Base-by-base conservation (phyloP, 1,140 invertebrate genomes). In the Leptinotarsa defecta region DNA sequence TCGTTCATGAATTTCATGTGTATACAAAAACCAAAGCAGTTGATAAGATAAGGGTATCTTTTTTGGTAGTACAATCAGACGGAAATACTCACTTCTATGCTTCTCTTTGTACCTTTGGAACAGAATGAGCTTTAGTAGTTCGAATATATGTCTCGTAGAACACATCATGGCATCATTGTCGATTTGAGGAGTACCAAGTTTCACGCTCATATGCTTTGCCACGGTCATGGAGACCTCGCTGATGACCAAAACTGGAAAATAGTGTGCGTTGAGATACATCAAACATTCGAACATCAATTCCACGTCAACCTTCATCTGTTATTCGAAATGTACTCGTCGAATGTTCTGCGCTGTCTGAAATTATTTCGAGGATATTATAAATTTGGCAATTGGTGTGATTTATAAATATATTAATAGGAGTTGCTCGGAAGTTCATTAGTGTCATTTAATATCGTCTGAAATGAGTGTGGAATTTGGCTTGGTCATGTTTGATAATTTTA, bases 281-380 rank as follows among this genome's bases (percentile, higher is more conserved):
- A 82, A 75, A 73, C 80, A 81, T 62, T 82, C 81, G 71, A 82
- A 82, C 79, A 82, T 80, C 49, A 82, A 70, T 67, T 82, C 80
- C 13, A 80, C 74, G 63, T 82, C 81, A 20, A 82, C 48, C 34
- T 79, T 81, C 79, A 81, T 81, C 48, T 74, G 6, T 57, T 17
- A 57, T 13, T 57, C 5, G 13, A 19, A 19, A 57, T 57, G 52
- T 19, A 57, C 52, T 13, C 15, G 13, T n/a, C 15, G 52, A 57
- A 57, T 13, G n/a, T 19, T 57, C n/a, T 57, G 52, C n/a, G 6
- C 15, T 57, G 52, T n/a, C 15, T 19, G 52, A 19, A 57, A 17
- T 57, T 57, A 57, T 57, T 57, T 17, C n/a, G 52, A 57, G 52
- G 17, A 57, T 57, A 57, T 57, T 57, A 8, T 17, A 57, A 19